Percentiles rank a stretch among this genome's conserved stretches.
These are phyloP conservation scores for Bombus difficillimus DNA, from an alignment of 1,140 invertebrate species.

Conservation along the genomic window DNA sequence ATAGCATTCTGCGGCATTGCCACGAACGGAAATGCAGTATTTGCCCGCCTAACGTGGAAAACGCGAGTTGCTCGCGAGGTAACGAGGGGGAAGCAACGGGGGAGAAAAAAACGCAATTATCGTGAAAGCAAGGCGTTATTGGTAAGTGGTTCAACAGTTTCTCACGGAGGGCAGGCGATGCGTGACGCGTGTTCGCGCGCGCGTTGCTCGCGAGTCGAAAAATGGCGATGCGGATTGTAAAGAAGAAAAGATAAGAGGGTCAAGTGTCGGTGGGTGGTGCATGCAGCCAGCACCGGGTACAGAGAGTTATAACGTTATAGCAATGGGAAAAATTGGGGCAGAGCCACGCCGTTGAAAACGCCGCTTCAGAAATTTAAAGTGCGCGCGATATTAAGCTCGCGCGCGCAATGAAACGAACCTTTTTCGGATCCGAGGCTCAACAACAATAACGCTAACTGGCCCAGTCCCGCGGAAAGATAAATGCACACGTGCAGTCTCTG, in stretches of 20 bases:
- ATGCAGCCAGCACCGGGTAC: constrained; percentile 1
- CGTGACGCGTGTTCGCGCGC: neutral
- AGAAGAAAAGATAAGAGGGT: constrained; percentile 47
- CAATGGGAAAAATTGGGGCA: constrained; percentile 44
- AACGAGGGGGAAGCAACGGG: neutral
- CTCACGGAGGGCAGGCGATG: neutral
- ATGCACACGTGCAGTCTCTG: neutral
- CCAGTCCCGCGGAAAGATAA: neutral
- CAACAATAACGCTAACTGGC: constrained; percentile 5
- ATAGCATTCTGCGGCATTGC: neutral
- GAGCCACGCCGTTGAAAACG: constrained; percentile 25
- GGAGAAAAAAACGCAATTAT: constrained; percentile 10
- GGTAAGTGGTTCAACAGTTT: constrained; percentile 30
- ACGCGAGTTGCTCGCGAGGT: neutral
- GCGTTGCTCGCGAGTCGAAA: neutral
- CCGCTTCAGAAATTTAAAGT: constrained; percentile 44
- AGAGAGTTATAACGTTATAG: constrained; percentile 46
- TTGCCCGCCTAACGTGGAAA: neutral
- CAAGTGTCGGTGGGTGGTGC: constrained; percentile 38
- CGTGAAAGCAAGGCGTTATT: constrained; percentile 22
- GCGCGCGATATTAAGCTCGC: constrained; percentile 15
- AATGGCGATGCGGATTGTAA: constrained; percentile 32
- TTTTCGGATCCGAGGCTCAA: neutral
- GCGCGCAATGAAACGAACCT: neutral
- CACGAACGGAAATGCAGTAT: neutral